Conservation (phyloP, 2,113 vertebrate genomes). For the Phalacrocorax carbo region DNA sequence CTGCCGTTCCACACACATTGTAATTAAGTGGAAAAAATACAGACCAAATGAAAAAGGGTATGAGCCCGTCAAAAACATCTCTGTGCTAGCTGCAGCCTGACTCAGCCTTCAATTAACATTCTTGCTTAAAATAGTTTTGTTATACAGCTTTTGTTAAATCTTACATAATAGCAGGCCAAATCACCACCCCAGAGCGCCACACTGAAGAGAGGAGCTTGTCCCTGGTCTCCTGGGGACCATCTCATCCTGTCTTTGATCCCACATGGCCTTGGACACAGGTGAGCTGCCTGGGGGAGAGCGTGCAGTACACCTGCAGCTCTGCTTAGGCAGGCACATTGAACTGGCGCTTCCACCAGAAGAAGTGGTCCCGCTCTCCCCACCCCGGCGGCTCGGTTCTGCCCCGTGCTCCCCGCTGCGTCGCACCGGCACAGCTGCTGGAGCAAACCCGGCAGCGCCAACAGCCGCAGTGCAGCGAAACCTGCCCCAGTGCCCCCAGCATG, state of each 20-base stretch:
- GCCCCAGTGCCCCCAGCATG: not conserved
- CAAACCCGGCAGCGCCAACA: not conserved
- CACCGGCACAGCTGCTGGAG: not conserved
- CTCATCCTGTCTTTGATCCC: not conserved
- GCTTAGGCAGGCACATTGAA: not conserved
- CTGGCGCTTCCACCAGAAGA: not conserved
- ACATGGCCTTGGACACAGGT: not conserved
- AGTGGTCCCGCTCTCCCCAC: not conserved
- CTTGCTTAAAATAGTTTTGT: conserved; percentile 62
- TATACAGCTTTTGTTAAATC: conserved; percentile 48
- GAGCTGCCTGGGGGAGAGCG: not conserved
- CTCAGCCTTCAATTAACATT: conserved; percentile 68
- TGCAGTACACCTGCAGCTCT: not conserved
- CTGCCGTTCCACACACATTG: conserved; percentile 23
- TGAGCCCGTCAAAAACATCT: conserved; percentile 45
- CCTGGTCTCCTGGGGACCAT: not conserved
- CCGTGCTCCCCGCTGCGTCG: fast-evolving
- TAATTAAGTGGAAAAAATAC: conserved; percentile 59
- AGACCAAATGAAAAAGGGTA: conserved; percentile 58
- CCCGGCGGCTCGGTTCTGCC: fast-evolving
- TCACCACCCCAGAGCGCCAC: not conserved
- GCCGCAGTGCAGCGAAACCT: not conserved
- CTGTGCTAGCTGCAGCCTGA: conserved; percentile 51
- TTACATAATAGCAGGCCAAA: conserved; percentile 45
- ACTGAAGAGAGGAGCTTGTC: not conserved